Evolutionary conservation across 2,888 invertebrate species (phyloP).

Genomic region (Sycophila texana): DNA sequence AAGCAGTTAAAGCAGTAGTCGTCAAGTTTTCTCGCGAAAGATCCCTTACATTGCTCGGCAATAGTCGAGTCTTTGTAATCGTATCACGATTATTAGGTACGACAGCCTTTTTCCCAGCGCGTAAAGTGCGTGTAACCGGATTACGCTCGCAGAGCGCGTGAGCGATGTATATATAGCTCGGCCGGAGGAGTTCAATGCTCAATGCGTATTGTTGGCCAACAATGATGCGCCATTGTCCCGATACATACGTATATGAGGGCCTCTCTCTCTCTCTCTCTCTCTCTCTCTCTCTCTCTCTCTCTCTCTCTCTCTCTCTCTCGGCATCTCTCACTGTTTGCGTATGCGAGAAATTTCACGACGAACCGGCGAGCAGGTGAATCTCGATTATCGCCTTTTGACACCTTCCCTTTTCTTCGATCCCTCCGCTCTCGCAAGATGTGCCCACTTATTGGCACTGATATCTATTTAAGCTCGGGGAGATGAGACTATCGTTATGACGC

Average conservation of each 20-base stretch:
- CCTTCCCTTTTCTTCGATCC: no score
- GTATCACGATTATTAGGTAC: slow-evolving; percentile 62
- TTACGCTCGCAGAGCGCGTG: slow-evolving; percentile 54
- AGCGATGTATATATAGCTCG: not conserved
- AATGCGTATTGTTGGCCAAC: slow-evolving; percentile 63
- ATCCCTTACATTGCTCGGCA: not conserved
- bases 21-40: slow-evolving; percentile 16
- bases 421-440: no score
- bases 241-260: slow-evolving; percentile 20
- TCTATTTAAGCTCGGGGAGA: no score
- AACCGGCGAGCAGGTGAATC: slow-evolving; percentile 15
- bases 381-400: slow-evolving; percentile 7
- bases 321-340: slow-evolving; percentile 9
- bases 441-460: no score
- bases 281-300: no score
- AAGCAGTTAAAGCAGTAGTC: not conserved
- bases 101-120: slow-evolving; percentile 62
- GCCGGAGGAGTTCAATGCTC: slow-evolving; percentile 63
- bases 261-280: not conserved
- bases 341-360: slow-evolving; percentile 10
- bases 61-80: slow-evolving; percentile 55
- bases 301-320: not conserved
- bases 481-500: no score
- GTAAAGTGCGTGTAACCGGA: slow-evolving; percentile 66
- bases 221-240: slow-evolving; percentile 61